Conservation (phyloP, 2,888 invertebrate species). For the Andrena bicolor region DNA sequence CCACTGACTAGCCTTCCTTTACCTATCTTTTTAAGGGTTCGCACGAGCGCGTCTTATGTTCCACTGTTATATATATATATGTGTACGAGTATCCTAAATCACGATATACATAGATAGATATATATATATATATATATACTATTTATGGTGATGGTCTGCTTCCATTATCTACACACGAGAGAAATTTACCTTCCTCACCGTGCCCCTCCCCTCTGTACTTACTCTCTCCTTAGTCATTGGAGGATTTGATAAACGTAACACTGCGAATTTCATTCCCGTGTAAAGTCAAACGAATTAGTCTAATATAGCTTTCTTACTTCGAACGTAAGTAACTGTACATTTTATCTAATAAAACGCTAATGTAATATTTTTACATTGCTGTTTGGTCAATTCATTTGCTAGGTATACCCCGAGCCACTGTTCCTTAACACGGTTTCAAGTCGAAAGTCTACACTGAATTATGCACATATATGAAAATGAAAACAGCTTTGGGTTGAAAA, state of each 20-base stretch:
- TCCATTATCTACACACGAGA: slow-evolving; percentile 77
- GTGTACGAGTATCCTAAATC: slow-evolving; percentile 43
- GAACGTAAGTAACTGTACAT: slow-evolving; percentile 84
- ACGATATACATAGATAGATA: slow-evolving; percentile 48
- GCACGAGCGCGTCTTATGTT: slow-evolving; percentile 50
- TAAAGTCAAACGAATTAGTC: slow-evolving; percentile 84
- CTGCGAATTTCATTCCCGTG: slow-evolving; percentile 82
- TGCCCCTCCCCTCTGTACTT: slow-evolving; percentile 47
- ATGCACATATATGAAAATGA: too few species aligned
- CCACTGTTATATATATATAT: slow-evolving; percentile 43
- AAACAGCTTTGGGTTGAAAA: too few species aligned
- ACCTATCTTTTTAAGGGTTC: slow-evolving; percentile 62
- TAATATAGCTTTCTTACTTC: slow-evolving; percentile 82
- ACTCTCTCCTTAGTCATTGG: slow-evolving; percentile 82
- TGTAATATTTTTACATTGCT: slow-evolving; percentile 71
- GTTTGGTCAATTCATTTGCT: neutral
- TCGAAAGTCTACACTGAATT: too few species aligned
- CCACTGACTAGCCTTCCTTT: slow-evolving; percentile 79
- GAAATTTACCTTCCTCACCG: slow-evolving; percentile 63
- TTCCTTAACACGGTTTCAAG: too few species aligned
- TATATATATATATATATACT: slow-evolving; percentile 57
- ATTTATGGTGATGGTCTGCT: slow-evolving; percentile 81
- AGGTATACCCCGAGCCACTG: too few species aligned
- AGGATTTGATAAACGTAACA: slow-evolving; percentile 82
- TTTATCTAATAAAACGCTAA: slow-evolving; percentile 83